phyloP scores from a whole-genome alignment of 2,797 vertebrate genomes.

The Bovichtus diacanthus region DNA sequence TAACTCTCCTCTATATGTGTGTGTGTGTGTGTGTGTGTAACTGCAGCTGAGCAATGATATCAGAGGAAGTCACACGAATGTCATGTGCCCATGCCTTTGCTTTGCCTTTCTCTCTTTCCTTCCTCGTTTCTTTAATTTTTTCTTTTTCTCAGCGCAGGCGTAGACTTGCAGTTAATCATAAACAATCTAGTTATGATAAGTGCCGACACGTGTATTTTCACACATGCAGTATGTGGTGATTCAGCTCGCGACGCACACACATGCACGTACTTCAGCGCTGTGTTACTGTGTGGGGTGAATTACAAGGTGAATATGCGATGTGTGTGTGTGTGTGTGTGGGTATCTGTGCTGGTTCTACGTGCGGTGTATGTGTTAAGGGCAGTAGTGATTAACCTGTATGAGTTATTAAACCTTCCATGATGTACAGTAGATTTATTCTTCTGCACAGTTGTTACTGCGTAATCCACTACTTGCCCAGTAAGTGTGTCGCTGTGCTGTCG shows the following conservation, averaged over 20 bases:
- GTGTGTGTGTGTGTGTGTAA: conserved; percentile 62
- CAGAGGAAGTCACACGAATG: conserved; percentile 45
- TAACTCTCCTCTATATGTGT: conserved; percentile 39
- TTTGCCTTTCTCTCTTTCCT: not conserved
- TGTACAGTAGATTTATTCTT: not conserved
- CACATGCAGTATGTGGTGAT: conserved; percentile 32
- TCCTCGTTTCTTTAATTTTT: not conserved
- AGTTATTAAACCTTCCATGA: conserved; percentile 9
- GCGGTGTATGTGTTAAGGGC: conserved; percentile 20
- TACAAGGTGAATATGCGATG: conserved; percentile 38
- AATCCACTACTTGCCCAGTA: conserved; percentile 33
- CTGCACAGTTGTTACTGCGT: conserved; percentile 4
- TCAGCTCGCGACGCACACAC: conserved; percentile 40
- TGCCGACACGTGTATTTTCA: conserved; percentile 24
- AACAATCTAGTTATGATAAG: conserved; percentile 36
- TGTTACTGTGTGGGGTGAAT: conserved; percentile 34
- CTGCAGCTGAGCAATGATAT: conserved; percentile 30
- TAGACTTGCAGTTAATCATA: conserved; percentile 64
- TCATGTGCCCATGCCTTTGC: conserved; percentile 17
- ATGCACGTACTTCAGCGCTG: conserved; percentile 50
- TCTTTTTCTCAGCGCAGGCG: conserved; percentile 12
- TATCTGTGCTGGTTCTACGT: conserved; percentile 29
- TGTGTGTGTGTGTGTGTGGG: conserved; percentile 66
- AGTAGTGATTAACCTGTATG: conserved; percentile 45
- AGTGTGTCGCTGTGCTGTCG: conserved; percentile 18